Conservation (phyloP, 2,113 vertebrate species). For the Cochlearius cochlearius region DNA sequence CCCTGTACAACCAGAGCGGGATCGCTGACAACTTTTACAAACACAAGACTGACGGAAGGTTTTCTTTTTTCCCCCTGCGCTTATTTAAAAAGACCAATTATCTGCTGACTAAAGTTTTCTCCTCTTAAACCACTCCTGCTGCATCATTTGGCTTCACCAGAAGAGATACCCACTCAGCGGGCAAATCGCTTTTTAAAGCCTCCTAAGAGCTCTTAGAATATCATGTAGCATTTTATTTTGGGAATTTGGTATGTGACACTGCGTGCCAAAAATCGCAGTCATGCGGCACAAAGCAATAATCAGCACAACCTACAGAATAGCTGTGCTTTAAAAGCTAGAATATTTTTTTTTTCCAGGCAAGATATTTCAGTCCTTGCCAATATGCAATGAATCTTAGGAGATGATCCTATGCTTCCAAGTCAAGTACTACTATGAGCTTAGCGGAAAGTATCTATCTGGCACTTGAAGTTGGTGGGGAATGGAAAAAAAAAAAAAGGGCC, state of each 20-base stretch:
- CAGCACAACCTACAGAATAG: slow-evolving; percentile 74
- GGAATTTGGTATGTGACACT: slow-evolving; percentile 69
- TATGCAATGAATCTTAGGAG: slow-evolving; percentile 14
- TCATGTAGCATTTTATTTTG: slow-evolving; percentile 75
- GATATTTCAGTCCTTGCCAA: slow-evolving; percentile 34
- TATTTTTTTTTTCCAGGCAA: background rate
- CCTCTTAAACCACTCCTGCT: slow-evolving; percentile 24
- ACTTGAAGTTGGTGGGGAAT: background rate
- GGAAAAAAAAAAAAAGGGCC: accelerated
- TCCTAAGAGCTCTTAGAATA: slow-evolving; percentile 63
- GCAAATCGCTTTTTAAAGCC: slow-evolving; percentile 74
- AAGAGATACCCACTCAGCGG: slow-evolving; percentile 36
- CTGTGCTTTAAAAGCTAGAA: background rate
- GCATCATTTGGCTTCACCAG: slow-evolving; percentile 55
- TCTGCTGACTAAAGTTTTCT: slow-evolving; percentile 43
- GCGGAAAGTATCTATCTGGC: background rate
- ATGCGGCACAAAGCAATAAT: slow-evolving; percentile 73
- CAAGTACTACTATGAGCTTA: background rate
- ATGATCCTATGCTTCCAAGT: background rate
- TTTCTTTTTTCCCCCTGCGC: background rate
- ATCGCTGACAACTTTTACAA: slow-evolving; percentile 41
- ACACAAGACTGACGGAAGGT: background rate
- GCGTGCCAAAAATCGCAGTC: slow-evolving; percentile 76
- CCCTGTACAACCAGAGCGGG: slow-evolving; percentile 60
- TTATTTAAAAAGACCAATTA: slow-evolving; percentile 46